A percentile compares a stretch with the other conserved stretches of the same genome.
Evolutionary conservation across 2,113 vertebrate species (phyloP).

Genomic region (Kobus ellipsiprymnus): DNA sequence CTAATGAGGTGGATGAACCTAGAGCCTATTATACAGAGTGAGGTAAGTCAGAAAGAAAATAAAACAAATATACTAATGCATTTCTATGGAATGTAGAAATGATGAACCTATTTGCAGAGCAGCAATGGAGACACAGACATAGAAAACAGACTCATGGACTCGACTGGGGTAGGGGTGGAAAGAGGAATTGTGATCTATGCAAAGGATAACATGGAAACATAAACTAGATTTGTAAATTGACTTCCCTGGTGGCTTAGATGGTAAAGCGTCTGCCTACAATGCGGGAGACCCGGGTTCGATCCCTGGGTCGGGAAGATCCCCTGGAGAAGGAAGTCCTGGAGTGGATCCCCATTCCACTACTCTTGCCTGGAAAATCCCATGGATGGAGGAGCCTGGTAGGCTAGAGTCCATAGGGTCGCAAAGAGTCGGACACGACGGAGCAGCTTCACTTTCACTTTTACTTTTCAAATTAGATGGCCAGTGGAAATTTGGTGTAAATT

Average conservation of each 20-base stretch:
- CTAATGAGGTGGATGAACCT: neutral
- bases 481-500: neutral
- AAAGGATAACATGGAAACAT: neutral
- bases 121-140: neutral
- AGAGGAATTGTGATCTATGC: neutral
- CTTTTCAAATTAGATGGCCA: neutral
- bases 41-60: neutral
- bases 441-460: neutral
- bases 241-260: neutral
- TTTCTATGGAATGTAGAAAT: neutral
- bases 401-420: neutral
- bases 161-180: neutral
- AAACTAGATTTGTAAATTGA: neutral
- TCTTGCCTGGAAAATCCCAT: neutral
- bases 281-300: fast-evolving
- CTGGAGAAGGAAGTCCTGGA: neutral
- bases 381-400: neutral
- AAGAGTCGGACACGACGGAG: fast-evolving
- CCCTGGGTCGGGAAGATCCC: neutral
- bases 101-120: neutral
- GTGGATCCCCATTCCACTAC: neutral
- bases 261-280: neutral
- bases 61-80: neutral
- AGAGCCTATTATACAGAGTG: neutral
- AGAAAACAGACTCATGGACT: neutral